phyloP scores from a whole-genome alignment of 2,888 invertebrate genomes.

The Drosophila kuntzei region DNA sequence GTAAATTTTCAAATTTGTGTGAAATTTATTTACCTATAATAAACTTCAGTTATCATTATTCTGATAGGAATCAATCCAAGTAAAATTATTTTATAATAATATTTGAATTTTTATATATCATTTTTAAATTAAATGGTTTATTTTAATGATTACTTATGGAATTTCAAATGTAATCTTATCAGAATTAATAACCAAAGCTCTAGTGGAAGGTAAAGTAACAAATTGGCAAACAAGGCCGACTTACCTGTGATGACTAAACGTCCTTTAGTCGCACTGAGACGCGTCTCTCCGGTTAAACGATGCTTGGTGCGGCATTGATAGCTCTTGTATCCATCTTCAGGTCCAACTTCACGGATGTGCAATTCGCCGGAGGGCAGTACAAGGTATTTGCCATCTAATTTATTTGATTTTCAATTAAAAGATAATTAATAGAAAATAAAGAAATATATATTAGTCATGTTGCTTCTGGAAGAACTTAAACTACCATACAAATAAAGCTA shows the following conservation, averaged over 20 bases:
- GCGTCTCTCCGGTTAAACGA: slow-evolving; percentile 95
- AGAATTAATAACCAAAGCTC: slow-evolving; percentile 33
- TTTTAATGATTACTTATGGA: background rate
- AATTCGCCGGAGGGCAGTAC: slow-evolving; percentile 97
- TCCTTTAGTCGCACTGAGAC: slow-evolving; percentile 96
- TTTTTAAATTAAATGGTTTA: too few relatives aligned
- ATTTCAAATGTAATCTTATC: background rate
- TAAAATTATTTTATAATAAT: background rate
- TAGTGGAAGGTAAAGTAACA: background rate
- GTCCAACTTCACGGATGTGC: slow-evolving; percentile 97
- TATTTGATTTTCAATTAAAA: slow-evolving; percentile 10
- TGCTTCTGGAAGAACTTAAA: slow-evolving; percentile 2
- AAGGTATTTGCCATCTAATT: slow-evolving; percentile 96
- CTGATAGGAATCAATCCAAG: background rate
- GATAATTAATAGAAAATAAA: slow-evolving; percentile 19
- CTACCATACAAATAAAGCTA: slow-evolving; percentile 42
- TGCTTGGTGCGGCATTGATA: slow-evolving; percentile 98
- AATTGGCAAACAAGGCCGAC: slow-evolving; percentile 85
- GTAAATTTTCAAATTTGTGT: slow-evolving; percentile 4
- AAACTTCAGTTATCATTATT: slow-evolving; percentile 35
- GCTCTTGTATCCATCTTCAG: slow-evolving; percentile 96
- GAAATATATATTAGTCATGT: slow-evolving; percentile 42
- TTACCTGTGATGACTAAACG: slow-evolving; percentile 97
- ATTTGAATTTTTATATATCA: background rate
- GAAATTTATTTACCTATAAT: slow-evolving; percentile 30